These are phyloP conservation scores for Lepidocolaptes lacrymiger DNA, from an alignment of 2,797 vertebrate species.

Conservation along the genomic window DNA sequence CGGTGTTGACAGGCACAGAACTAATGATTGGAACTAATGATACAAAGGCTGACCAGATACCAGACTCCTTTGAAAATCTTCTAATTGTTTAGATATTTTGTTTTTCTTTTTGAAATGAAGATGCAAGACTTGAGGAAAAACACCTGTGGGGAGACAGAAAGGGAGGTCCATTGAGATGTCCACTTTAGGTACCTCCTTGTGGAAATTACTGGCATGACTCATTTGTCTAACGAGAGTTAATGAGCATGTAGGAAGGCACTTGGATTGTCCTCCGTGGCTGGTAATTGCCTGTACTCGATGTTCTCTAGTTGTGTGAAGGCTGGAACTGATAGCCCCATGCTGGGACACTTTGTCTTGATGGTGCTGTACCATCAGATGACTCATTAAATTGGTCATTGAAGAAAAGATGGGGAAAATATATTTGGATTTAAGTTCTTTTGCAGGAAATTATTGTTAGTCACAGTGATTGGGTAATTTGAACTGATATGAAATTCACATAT, in stretches of 20 bases:
- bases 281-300: conserved; percentile 24
- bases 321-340: not conserved
- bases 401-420: not conserved
- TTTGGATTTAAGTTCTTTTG: not conserved
- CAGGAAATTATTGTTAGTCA: not conserved
- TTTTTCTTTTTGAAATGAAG: not conserved
- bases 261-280: not conserved
- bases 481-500: rapidly evolving
- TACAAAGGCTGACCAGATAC: not conserved
- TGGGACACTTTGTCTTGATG: conserved; percentile 16
- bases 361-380: not conserved
- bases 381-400: not conserved
- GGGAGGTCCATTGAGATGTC: not conserved
- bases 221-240: conserved; percentile 40
- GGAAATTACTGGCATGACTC: conserved; percentile 21
- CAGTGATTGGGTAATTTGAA: not conserved
- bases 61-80: not conserved
- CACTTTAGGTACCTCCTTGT: not conserved
- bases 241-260: not conserved
- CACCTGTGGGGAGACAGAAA: not conserved
- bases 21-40: not conserved
- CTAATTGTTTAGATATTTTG: not conserved
- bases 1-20: not conserved
- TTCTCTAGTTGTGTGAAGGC: not conserved
- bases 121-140: not conserved